phyloP scores from a whole-genome alignment of 2,888 invertebrate genomes.

The Ophioninae sp. region DNA sequence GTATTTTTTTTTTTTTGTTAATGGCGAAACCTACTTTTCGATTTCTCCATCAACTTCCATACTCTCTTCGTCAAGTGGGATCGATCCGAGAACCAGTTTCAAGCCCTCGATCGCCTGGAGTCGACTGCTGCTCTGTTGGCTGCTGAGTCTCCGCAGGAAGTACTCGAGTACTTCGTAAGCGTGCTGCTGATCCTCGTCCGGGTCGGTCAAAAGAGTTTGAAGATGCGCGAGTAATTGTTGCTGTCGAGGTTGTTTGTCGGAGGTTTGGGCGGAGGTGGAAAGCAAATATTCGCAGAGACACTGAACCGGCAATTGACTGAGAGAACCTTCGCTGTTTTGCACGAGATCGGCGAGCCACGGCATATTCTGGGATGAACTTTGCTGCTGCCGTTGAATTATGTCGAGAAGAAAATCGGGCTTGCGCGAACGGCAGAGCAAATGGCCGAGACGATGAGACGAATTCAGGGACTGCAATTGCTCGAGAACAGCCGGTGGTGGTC shows the following conservation, averaged over 20 bases:
- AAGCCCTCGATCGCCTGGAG: slow-evolving; percentile 89
- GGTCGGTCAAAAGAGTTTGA: slow-evolving; percentile 83
- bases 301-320: slow-evolving; percentile 96
- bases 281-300: slow-evolving; percentile 98
- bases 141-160: slow-evolving; percentile 92
- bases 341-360: slow-evolving; percentile 98
- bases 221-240: slow-evolving; percentile 88
- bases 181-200: slow-evolving; percentile 83
- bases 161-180: slow-evolving; percentile 95
- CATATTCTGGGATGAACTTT: slow-evolving; percentile 95
- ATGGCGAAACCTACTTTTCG: slow-evolving; percentile 71
- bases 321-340: slow-evolving; percentile 93
- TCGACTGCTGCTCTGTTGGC: slow-evolving; percentile 89
- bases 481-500: slow-evolving; percentile 89
- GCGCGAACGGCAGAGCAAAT: slow-evolving; percentile 92
- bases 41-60: slow-evolving; percentile 78
- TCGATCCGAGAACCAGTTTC: slow-evolving; percentile 86
- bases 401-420: slow-evolving; percentile 96
- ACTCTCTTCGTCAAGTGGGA: slow-evolving; percentile 80
- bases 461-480: slow-evolving; percentile 92
- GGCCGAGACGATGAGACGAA: slow-evolving; percentile 90
- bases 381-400: slow-evolving; percentile 91
- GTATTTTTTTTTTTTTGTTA: too few species aligned
- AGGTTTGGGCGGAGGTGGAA: slow-evolving; percentile 84
- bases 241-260: slow-evolving; percentile 88